Conservation (phyloP, 37 sponge, comb jelly and placozoan genomes). For the Oopsacas minuta region DNA sequence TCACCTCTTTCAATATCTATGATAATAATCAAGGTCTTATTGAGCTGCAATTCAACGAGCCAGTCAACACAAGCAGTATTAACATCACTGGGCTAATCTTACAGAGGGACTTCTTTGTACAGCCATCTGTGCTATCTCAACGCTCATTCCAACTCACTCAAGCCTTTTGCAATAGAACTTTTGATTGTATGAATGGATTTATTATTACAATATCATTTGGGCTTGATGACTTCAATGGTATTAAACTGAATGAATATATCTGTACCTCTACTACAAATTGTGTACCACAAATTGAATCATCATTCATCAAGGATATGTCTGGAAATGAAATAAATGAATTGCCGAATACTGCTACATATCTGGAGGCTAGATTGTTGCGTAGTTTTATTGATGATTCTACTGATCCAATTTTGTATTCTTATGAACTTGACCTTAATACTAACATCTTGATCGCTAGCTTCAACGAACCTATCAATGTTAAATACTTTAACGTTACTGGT, state of each 20-base stretch:
- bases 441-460: conserved; percentile 47
- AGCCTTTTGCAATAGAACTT: background rate
- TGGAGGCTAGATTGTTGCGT: conserved; percentile 30
- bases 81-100: conserved; percentile 34
- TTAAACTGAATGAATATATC: background rate
- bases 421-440: conserved; percentile 37
- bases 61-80: conserved; percentile 53
- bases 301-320: conserved; percentile 53
- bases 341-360: background rate
- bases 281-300: conserved; percentile 36
- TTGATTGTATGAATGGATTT: conserved; percentile 9
- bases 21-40: conserved; percentile 4
- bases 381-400: conserved; percentile 32
- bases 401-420: conserved; percentile 28
- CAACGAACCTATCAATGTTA: conserved; percentile 37
- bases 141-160: conserved; percentile 12
- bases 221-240: conserved; percentile 17
- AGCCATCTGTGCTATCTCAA: background rate
- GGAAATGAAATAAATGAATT: conserved; percentile 52
- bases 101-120: background rate
- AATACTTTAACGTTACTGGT: conserved; percentile 25
- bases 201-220: background rate
- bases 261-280: conserved; percentile 19
- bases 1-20: conserved; percentile 1
- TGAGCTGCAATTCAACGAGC: conserved; percentile 45